Evolutionary conservation across 2,888 invertebrate species (phyloP).

Genomic region (Siphlonurus alternatus): DNA sequence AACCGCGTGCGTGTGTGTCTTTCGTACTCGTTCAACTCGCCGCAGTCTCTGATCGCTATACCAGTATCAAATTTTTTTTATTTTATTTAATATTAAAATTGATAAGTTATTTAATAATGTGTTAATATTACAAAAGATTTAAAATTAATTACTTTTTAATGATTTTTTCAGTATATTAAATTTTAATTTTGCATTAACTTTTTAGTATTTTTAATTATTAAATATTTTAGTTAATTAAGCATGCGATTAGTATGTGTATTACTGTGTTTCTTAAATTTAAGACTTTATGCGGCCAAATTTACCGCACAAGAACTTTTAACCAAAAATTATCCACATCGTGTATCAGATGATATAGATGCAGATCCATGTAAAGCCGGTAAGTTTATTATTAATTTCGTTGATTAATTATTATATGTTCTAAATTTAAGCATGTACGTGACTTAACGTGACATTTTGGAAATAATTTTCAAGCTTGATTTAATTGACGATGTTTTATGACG

Average conservation of each 20-base stretch:
- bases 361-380: slow-evolving; percentile 80
- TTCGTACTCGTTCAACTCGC: neutral
- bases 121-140: neutral
- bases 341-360: slow-evolving; percentile 58
- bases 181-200: neutral
- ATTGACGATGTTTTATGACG: too few relatives aligned
- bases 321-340: slow-evolving; percentile 39
- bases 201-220: slow-evolving; percentile 23
- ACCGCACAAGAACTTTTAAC: slow-evolving; percentile 14
- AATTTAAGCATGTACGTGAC: too few relatives aligned
- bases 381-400: slow-evolving; percentile 21
- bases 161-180: neutral
- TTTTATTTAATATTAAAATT: too few relatives aligned
- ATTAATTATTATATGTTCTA: too few relatives aligned
- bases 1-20: neutral
- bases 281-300: slow-evolving; percentile 11
- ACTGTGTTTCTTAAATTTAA: neutral
- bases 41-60: too few relatives aligned
- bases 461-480: too few relatives aligned
- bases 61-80: too few relatives aligned
- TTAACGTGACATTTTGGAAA: too few relatives aligned
- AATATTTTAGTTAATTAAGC: slow-evolving; percentile 22
- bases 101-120: too few relatives aligned
- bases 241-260: neutral
- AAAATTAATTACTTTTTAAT: neutral